These are phyloP conservation scores for Microcebus tavaratra DNA, from an alignment of 2,113 vertebrate genomes.

Conservation along the genomic window DNA sequence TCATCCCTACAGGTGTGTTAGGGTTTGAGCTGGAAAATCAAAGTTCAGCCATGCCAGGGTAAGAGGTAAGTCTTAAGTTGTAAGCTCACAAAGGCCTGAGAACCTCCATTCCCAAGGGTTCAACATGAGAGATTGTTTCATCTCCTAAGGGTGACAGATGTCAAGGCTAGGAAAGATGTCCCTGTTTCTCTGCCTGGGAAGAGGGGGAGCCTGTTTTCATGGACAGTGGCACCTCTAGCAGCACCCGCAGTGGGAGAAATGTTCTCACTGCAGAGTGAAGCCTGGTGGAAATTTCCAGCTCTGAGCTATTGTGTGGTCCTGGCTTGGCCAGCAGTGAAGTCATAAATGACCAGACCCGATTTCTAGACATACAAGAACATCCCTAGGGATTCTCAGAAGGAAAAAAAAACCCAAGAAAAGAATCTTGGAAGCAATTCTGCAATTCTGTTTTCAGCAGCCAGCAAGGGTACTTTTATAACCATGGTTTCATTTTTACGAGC, in stretches of 20 bases:
- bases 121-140: background rate
- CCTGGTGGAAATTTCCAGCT: background rate
- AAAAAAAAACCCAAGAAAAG: background rate
- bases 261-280: background rate
- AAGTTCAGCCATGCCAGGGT: background rate
- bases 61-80: background rate
- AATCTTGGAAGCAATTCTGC: constrained; percentile 36
- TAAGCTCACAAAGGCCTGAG: background rate
- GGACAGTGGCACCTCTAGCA: background rate
- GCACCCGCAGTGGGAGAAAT: background rate
- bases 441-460: constrained; percentile 17
- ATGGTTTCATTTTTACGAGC: background rate
- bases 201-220: background rate
- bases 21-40: background rate
- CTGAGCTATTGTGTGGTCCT: background rate
- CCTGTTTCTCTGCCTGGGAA: background rate
- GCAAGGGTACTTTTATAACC: constrained; percentile 38
- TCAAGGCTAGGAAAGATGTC: background rate
- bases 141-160: background rate
- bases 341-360: constrained; percentile 50
- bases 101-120: background rate
- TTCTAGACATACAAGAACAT: constrained; percentile 18
- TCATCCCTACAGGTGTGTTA: background rate
- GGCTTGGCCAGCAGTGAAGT: background rate
- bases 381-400: background rate